Percentiles rank a stretch among this genome's conserved stretches.
Conservation (phyloP, 2,888 invertebrate genomes). For the Drosophila imparisetae region DNA sequence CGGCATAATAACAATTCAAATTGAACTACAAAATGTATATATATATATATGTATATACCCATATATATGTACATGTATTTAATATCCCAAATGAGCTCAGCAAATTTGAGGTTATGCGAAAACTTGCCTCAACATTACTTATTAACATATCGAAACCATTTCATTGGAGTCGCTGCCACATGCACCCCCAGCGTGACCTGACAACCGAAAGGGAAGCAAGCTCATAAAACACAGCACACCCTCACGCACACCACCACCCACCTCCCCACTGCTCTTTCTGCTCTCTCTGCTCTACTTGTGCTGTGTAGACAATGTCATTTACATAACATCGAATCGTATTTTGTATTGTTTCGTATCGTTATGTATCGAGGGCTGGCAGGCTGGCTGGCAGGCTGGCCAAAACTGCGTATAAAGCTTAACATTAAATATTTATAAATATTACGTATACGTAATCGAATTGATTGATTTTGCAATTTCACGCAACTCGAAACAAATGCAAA, state of each 20-base stretch:
- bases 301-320: slow-evolving; percentile 59
- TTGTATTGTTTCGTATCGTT: slow-evolving; percentile 17
- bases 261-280: neutral
- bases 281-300: slow-evolving; percentile 1
- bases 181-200: neutral
- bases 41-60: neutral
- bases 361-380: neutral
- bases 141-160: slow-evolving; percentile 69
- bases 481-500: slow-evolving; percentile 65
- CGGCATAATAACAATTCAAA: slow-evolving; percentile 18
- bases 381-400: slow-evolving; percentile 51
- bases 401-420: slow-evolving; percentile 65
- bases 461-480: slow-evolving; percentile 81
- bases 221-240: slow-evolving; percentile 46
- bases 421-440: slow-evolving; percentile 82
- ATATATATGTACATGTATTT: slow-evolving; percentile 8
- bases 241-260: neutral
- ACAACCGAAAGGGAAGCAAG: slow-evolving; percentile 3
- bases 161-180: slow-evolving; percentile 12
- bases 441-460: slow-evolving; percentile 81
- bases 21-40: slow-evolving; percentile 23
- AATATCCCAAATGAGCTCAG: slow-evolving; percentile 54
- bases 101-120: slow-evolving; percentile 43
- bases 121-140: slow-evolving; percentile 52
- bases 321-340: slow-evolving; percentile 52